phyloP scores from a whole-genome alignment of 2,113 vertebrate species.

The Dendropsophus ebraccatus region DNA sequence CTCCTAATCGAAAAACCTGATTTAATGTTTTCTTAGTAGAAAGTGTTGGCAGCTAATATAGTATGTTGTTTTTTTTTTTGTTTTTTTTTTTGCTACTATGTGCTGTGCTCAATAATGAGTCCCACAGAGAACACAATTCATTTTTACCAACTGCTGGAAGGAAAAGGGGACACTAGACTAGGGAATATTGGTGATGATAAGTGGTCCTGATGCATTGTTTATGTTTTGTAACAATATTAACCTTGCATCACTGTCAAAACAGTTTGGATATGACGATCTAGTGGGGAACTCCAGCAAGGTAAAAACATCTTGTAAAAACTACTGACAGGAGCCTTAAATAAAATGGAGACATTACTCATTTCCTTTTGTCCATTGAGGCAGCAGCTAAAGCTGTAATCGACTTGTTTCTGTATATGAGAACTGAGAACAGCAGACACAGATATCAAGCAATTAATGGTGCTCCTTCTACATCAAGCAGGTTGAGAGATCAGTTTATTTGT shows the following conservation, averaged over 20 bases:
- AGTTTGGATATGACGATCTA: conserved; percentile 6
- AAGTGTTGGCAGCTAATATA: conserved; percentile 1
- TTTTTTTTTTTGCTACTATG: conserved; percentile 10
- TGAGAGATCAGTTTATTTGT: too few relatives aligned
- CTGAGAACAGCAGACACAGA: not conserved
- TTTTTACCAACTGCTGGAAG: conserved; percentile 33
- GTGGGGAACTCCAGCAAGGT: not conserved
- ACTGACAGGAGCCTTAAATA: conserved; percentile 6
- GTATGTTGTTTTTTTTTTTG: too few relatives aligned
- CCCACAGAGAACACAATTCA: conserved; percentile 45
- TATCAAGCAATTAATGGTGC: not conserved
- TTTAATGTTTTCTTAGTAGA: conserved; percentile 24
- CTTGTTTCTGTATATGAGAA: not conserved
- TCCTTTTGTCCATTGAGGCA: not conserved
- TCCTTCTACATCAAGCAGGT: not conserved
- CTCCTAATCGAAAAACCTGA: conserved; percentile 4
- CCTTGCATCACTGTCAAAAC: conserved; percentile 7
- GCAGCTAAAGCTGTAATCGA: not conserved
- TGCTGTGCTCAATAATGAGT: conserved; percentile 47
- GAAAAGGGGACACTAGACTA: not conserved
- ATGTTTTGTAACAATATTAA: conserved; percentile 38
- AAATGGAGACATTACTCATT: conserved; percentile 5
- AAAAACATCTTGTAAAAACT: not conserved
- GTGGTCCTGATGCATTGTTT: conserved; percentile 35
- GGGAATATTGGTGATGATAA: conserved; percentile 43